Percentiles rank a stretch among this genome's conserved stretches.
phyloP scores from a whole-genome alignment of 2,888 invertebrate species.

The Acanthosepion pharaonis region DNA sequence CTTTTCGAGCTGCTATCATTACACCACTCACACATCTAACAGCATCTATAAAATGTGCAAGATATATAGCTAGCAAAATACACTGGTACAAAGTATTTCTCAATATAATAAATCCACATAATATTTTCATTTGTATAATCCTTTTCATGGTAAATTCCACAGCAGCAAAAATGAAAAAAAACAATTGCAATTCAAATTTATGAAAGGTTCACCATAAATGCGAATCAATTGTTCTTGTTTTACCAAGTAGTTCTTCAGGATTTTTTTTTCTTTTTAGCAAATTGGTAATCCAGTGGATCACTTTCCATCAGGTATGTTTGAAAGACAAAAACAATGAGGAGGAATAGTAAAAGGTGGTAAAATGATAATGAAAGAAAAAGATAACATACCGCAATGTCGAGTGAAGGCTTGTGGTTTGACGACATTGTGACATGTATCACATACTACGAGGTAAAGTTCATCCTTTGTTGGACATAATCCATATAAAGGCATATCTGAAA shows the following conservation, averaged over 20 bases:
- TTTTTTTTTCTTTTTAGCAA: background rate
- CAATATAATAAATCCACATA: background rate
- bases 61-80: background rate
- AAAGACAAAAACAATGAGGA: background rate
- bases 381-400: constrained; percentile 81
- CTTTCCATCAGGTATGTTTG: background rate
- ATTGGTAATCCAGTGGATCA: background rate
- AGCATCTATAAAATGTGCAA: background rate
- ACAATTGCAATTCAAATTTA: background rate
- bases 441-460: constrained; percentile 84
- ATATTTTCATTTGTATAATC: background rate
- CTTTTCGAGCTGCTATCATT: no score
- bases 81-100: background rate
- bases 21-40: no score
- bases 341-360: background rate
- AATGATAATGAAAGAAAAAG: background rate
- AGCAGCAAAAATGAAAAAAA: background rate
- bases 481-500: constrained; percentile 83
- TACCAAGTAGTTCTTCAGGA: background rate
- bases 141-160: constrained; percentile 12
- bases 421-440: constrained; percentile 84
- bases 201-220: background rate
- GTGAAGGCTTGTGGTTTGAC: constrained; percentile 86
- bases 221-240: background rate
- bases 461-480: constrained; percentile 86